Base-by-base conservation (phyloP, 1,140 invertebrate genomes). In the Neodiprion pinetum region DNA sequence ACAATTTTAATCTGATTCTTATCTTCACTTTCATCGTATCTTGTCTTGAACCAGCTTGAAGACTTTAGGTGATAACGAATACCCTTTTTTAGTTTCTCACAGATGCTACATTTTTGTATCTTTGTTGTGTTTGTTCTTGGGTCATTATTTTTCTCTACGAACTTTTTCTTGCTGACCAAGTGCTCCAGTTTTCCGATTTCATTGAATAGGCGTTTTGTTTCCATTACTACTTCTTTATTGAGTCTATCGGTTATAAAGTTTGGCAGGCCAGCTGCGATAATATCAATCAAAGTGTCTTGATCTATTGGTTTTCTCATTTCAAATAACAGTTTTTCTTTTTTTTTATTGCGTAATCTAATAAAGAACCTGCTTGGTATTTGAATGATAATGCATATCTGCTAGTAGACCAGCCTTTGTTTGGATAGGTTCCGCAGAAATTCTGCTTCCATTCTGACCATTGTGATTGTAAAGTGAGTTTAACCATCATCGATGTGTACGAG, bases 271-370 rank as follows among this genome's bases (percentile, higher is more conserved):
- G 71, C n/a, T 1, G 71, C 74, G 28, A 75, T 74, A 12, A 73
- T 65, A 23, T 76, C 73, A 0, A 80, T 74, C 28, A 76, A 11
- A 1, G 78, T 75, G 9, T 9, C 14, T 49, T 12, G 50, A 48
- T 74, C 72, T 1, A 77, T 77, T 70, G 71, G 49, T 77, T 67
- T 76, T 1, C 48, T 74, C 9, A 75, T 70, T 23, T 78, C 75
- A 23, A 76, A 76, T 23, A 75, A 72, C 23, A 75, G 47, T 40
- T 53, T 75, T 73, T 77, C 77, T 80, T 78, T 80, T 72, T 70
- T 78, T 68, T 17, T 17, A 77, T 17, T 1, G 77, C 79, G 69
- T 80, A 78, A 28, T 78, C 77, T 11, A 78, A 11, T 28, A 80
- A 71, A 40, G 77, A 78, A 17, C 17, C 17, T 17, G 17, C 17